Evolutionary conservation across 2,888 invertebrate genomes (phyloP).

Genomic region (Troilus luridus): DNA sequence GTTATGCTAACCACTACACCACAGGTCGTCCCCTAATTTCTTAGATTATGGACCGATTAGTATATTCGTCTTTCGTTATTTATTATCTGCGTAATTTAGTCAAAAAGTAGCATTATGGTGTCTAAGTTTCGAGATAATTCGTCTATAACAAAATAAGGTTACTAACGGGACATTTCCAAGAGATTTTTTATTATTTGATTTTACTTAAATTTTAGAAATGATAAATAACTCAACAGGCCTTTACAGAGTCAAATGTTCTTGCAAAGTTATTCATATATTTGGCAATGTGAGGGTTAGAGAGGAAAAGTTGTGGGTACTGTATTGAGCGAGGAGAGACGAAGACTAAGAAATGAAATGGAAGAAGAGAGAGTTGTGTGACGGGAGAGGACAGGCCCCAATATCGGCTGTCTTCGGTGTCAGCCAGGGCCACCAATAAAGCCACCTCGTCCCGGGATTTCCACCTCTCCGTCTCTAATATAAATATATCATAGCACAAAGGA

Average conservation of each 20-base stretch:
- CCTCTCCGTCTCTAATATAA: constrained; percentile 45
- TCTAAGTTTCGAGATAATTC: too few relatives aligned
- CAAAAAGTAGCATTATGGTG: too few relatives aligned
- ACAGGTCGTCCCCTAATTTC: too few relatives aligned
- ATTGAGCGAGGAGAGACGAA: constrained; percentile 20
- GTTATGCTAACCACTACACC: too few relatives aligned
- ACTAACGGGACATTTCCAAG: too few relatives aligned
- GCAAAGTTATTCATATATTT: background rate
- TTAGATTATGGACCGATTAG: too few relatives aligned
- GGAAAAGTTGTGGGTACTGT: background rate
- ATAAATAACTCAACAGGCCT: background rate
- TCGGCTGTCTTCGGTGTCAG: constrained; percentile 40
- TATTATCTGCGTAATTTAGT: too few relatives aligned
- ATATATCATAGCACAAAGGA: constrained; percentile 45
- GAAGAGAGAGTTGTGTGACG: constrained; percentile 38
- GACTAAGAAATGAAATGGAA: constrained; percentile 44
- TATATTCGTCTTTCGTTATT: too few relatives aligned
- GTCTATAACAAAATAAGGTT: too few relatives aligned
- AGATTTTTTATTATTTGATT: too few relatives aligned
- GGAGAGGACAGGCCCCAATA: constrained; percentile 43
- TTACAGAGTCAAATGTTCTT: background rate
- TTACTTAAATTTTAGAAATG: background rate
- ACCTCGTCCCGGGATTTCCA: constrained; percentile 13
- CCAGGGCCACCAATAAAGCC: constrained; percentile 27
- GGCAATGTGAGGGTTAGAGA: background rate